Evolutionary conservation across 2,113 vertebrate species (phyloP).

Genomic region (Himantopus leucocephalus): DNA sequence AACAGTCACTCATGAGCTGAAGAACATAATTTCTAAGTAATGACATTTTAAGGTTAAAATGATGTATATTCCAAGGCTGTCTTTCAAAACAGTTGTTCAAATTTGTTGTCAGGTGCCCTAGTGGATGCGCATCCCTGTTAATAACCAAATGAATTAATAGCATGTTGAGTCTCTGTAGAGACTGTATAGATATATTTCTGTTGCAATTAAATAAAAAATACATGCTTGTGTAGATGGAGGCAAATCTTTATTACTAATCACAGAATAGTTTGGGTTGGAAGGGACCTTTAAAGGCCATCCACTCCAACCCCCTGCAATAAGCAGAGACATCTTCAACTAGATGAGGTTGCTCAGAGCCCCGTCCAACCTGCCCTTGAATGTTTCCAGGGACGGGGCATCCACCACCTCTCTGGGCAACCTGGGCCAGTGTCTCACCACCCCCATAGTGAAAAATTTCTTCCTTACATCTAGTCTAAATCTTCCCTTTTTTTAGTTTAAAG

Average conservation of each 20-base stretch:
- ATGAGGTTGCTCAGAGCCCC: not conserved
- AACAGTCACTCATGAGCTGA: not conserved
- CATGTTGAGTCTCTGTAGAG: not conserved
- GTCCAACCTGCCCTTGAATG: not conserved
- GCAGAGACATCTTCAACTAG: not conserved
- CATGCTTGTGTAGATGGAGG: not conserved
- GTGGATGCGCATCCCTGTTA: not conserved
- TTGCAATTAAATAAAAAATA: not conserved
- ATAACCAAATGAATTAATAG: slow-evolving; percentile 34
- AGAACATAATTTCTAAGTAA: slow-evolving; percentile 6
- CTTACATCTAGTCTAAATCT: not conserved
- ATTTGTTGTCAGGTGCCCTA: not conserved
- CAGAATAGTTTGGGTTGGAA: not conserved
- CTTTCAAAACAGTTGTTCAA: not conserved
- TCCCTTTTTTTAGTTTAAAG: not conserved
- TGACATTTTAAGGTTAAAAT: not conserved
- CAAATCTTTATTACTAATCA: not conserved
- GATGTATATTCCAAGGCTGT: not conserved
- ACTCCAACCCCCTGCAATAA: not conserved
- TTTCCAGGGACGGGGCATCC: not conserved
- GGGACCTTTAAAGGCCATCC: not conserved
- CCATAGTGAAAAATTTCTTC: not conserved
- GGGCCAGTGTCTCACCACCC: too few relatives aligned
- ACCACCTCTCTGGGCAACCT: not conserved
- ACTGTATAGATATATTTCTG: not conserved